These are phyloP conservation scores for Trypoxylon attenuatum DNA, from an alignment of 2,888 invertebrate genomes.

Conservation along the genomic window DNA sequence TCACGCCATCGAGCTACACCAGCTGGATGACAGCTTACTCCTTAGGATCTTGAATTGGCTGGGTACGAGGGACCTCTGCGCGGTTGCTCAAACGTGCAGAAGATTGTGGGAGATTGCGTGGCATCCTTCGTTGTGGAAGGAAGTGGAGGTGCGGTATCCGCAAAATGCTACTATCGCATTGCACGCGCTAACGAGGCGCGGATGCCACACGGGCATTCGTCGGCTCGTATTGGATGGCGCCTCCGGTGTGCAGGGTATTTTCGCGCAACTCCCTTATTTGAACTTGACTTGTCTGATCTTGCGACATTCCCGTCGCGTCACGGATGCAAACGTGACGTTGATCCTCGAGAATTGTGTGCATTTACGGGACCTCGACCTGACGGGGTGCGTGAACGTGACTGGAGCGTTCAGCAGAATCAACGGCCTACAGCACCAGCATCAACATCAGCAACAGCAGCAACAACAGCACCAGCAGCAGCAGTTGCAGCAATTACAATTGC, in stretches of 20 bases:
- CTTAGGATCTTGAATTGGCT: slow-evolving; percentile 83
- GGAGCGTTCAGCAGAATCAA: slow-evolving; percentile 61
- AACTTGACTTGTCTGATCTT: slow-evolving; percentile 73
- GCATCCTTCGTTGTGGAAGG: slow-evolving; percentile 84
- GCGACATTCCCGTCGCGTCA: slow-evolving; percentile 63
- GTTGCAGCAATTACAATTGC: too few relatives aligned
- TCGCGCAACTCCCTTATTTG: slow-evolving; percentile 62
- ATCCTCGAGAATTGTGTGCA: slow-evolving; percentile 65
- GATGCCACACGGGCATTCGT: slow-evolving; percentile 61
- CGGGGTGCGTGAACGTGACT: slow-evolving; percentile 63
- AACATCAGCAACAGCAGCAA: too few relatives aligned
- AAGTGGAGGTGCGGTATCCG: slow-evolving; percentile 65
- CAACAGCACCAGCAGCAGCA: too few relatives aligned
- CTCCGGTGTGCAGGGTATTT: slow-evolving; percentile 61
- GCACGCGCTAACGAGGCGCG: slow-evolving; percentile 61
- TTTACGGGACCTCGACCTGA: slow-evolving; percentile 64
- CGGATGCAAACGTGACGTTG: slow-evolving; percentile 61
- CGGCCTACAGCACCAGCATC: too few relatives aligned
- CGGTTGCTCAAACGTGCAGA: slow-evolving; percentile 84
- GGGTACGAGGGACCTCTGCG: slow-evolving; percentile 83
- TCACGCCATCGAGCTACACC: slow-evolving; percentile 47
- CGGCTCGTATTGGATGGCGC: slow-evolving; percentile 65
- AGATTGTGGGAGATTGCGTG: slow-evolving; percentile 86
- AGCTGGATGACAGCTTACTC: slow-evolving; percentile 79
- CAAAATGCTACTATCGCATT: slow-evolving; percentile 62